Evolutionary conservation across 2,113 vertebrate species (phyloP).

Genomic region (Galemys pyrenaicus): DNA sequence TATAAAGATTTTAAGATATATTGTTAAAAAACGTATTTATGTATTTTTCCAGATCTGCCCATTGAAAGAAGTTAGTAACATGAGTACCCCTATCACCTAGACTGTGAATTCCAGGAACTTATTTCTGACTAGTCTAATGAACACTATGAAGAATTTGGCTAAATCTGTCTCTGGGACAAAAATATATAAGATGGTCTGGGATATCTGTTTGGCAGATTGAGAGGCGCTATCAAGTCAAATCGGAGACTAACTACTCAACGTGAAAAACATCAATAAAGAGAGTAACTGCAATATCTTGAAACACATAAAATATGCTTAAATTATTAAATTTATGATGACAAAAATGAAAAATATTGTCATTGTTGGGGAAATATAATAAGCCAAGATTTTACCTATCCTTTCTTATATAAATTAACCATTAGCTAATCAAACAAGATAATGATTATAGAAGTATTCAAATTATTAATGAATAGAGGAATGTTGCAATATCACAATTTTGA

Average conservation of each 20-base stretch:
- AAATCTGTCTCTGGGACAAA: neutral
- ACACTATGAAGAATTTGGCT: neutral
- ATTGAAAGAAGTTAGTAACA: neutral
- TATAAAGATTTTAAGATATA: neutral
- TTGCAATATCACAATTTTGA: neutral
- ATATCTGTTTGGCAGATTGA: neutral
- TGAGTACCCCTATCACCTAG: neutral
- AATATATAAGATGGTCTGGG: neutral
- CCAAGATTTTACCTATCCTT: neutral
- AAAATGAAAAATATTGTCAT: neutral
- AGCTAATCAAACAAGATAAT: neutral
- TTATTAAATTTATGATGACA: neutral
- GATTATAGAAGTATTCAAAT: neutral
- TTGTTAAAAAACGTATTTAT: neutral
- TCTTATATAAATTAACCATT: neutral
- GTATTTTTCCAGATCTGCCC: neutral
- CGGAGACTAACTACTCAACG: neutral
- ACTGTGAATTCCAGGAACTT: neutral
- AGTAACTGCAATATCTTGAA: neutral
- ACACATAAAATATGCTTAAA: neutral
- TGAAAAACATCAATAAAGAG: neutral
- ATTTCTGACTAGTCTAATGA: neutral
- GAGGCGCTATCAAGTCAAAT: neutral
- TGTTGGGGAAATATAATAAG: neutral
- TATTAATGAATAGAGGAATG: neutral